Percentiles rank a stretch among this genome's conserved stretches.
Evolutionary conservation across 2,113 vertebrate species (phyloP).

Genomic region (Macquaria australasica): DNA sequence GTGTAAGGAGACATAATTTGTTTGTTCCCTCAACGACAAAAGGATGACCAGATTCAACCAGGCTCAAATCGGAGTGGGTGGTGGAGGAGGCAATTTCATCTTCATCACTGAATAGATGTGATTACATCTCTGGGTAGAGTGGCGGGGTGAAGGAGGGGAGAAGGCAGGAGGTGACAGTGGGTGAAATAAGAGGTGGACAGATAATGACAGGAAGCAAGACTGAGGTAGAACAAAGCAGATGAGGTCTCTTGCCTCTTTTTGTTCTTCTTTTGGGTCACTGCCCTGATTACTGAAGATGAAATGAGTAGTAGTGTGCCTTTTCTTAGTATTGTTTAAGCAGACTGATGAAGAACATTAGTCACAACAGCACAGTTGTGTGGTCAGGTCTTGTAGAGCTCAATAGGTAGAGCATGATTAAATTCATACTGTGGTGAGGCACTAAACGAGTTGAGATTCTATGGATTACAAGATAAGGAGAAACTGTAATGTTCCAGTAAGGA

Average conservation of each 20-base stretch:
- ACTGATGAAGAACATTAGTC: slow-evolving; percentile 38
- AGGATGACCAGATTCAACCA: slow-evolving; percentile 57
- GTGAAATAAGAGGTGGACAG: slow-evolving; percentile 56
- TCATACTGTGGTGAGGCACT: not conserved
- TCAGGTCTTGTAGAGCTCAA: slow-evolving; percentile 17
- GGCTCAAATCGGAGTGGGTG: slow-evolving; percentile 16
- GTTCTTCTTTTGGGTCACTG: slow-evolving; percentile 47
- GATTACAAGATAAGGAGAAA: not conserved
- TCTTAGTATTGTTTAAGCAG: slow-evolving; percentile 42
- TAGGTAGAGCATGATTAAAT: slow-evolving; percentile 23
- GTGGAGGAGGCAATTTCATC: slow-evolving; percentile 56
- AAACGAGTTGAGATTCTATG: not conserved
- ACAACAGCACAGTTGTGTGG: not conserved
- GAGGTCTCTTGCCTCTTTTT: slow-evolving; percentile 32
- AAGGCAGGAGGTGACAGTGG: slow-evolving; percentile 34
- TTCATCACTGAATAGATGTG: slow-evolving; percentile 70
- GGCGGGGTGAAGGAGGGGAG: not conserved
- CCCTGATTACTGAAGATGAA: slow-evolving; percentile 52
- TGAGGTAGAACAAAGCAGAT: slow-evolving; percentile 53
- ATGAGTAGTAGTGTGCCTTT: slow-evolving; percentile 13
- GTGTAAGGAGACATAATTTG: slow-evolving; percentile 64
- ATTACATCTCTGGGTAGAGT: slow-evolving; percentile 55
- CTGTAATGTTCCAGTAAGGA: not conserved
- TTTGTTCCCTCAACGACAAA: slow-evolving; percentile 72
- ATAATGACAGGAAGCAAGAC: slow-evolving; percentile 58